These are phyloP conservation scores for Callosobruchus maculatus DNA, from an alignment of 2,888 invertebrate species.

Conservation along the genomic window DNA sequence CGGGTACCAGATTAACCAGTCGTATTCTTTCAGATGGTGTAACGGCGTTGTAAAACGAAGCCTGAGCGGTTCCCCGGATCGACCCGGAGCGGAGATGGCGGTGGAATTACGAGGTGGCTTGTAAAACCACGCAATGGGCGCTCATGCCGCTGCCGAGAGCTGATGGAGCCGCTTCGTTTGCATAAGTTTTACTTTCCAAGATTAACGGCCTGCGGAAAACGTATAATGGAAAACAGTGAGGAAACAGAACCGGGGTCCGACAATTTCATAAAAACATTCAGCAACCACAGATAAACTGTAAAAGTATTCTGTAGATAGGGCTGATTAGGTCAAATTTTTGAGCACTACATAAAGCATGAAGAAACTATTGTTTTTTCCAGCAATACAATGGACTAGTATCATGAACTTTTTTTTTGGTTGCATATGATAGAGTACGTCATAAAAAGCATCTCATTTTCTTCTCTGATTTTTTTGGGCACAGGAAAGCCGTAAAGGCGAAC, in stretches of 20 bases:
- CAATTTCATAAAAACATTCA: neutral
- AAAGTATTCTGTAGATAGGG: too few species aligned
- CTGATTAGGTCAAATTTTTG: too few species aligned
- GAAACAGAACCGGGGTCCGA: conserved; percentile 4
- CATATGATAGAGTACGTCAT: too few species aligned
- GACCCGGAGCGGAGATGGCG: conserved; percentile 16
- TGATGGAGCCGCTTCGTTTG: conserved; percentile 41
- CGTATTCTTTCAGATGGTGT: neutral
- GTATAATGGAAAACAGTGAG: conserved; percentile 43
- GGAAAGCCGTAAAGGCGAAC: too few species aligned
- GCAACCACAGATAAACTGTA: too few species aligned
- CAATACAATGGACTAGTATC: too few species aligned
- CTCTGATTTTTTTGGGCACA: too few species aligned
- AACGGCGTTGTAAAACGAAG: neutral
- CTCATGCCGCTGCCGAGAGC: neutral
- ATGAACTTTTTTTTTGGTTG: too few species aligned
- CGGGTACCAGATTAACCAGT: neutral
- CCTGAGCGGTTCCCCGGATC: conserved; percentile 17
- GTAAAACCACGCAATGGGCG: conserved; percentile 46
- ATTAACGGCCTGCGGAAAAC: conserved; percentile 47
- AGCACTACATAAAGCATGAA: too few species aligned
- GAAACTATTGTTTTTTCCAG: too few species aligned
- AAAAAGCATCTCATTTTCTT: too few species aligned
- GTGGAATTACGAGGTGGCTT: conserved; percentile 47
- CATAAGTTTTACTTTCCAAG: conserved; percentile 51